A percentile compares a stretch with the other conserved stretches of the same genome.
Evolutionary conservation across 2,888 invertebrate genomes (phyloP).

Genomic region (Epicampocera succincta): DNA sequence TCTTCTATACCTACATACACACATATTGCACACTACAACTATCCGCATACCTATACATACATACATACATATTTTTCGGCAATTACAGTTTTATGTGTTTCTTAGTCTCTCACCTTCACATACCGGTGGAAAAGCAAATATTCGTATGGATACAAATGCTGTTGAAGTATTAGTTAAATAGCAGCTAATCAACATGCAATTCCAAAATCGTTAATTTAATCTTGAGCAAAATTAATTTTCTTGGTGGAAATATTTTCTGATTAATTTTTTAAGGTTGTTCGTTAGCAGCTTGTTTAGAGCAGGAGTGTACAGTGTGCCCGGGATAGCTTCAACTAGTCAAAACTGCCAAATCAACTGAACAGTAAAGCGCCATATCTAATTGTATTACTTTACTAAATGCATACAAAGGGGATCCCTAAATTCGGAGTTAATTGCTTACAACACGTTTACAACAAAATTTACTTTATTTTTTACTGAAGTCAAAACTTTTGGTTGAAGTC

Average conservation of each 20-base stretch:
- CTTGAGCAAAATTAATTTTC: slow-evolving; percentile 47
- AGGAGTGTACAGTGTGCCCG: slow-evolving; percentile 46
- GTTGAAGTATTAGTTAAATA: slow-evolving; percentile 45
- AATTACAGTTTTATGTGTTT: slow-evolving; percentile 41
- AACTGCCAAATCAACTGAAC: no score
- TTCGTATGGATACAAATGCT: background rate
- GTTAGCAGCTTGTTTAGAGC: slow-evolving; percentile 42
- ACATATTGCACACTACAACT: no score
- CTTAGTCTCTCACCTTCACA: background rate
- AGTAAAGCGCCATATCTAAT: no score
- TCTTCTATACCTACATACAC: background rate
- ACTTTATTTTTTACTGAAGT: no score
- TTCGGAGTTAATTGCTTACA: no score
- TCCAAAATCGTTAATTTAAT: slow-evolving; percentile 65
- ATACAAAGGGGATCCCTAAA: no score
- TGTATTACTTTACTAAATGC: no score
- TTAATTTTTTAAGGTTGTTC: background rate
- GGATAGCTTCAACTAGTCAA: no score
- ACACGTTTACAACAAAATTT: no score
- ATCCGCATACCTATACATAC: no score
- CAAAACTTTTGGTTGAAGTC: no score
- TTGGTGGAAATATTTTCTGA: slow-evolving; percentile 36
- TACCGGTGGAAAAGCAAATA: background rate
- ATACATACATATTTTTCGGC: slow-evolving; percentile 35
- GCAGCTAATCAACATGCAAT: slow-evolving; percentile 66